Percentiles rank a stretch among this genome's conserved stretches.
phyloP scores from a whole-genome alignment of 2,888 invertebrate species.

The Reticulitermes lucifugus region DNA sequence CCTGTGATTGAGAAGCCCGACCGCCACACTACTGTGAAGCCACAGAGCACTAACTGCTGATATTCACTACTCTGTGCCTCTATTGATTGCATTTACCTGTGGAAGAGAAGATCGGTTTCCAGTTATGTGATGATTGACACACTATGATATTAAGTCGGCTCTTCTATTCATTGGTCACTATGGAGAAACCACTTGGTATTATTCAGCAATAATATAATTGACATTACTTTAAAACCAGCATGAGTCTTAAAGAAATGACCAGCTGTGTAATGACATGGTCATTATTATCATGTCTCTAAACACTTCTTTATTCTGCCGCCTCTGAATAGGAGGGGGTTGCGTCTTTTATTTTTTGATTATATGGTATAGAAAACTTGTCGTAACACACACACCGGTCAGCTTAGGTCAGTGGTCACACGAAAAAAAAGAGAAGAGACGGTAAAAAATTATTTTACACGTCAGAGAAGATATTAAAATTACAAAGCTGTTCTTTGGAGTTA shows the following conservation, averaged over 20 bases:
- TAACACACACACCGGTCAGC: conserved; percentile 14
- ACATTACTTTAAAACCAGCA: conserved; percentile 5
- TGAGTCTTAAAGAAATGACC: conserved; percentile 16
- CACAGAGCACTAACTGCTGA: neutral
- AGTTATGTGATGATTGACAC: conserved; percentile 9
- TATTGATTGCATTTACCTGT: conserved; percentile 15
- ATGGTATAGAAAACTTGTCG: conserved; percentile 18
- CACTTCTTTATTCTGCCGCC: conserved; percentile 8
- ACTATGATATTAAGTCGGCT: neutral
- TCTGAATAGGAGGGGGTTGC: neutral
- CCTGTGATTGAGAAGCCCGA: neutral
- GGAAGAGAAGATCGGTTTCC: neutral
- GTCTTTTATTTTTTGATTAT: neutral
- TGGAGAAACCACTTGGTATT: conserved; percentile 4
- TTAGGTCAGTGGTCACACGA: neutral
- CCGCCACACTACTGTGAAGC: neutral
- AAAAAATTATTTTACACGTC: conserved; percentile 3
- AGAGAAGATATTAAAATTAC: neutral
- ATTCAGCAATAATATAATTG: conserved; percentile 22
- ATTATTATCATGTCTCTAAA: neutral
- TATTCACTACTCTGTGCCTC: neutral
- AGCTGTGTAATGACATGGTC: conserved; percentile 7
- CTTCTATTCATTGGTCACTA: conserved; percentile 8
- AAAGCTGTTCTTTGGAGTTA: neutral
- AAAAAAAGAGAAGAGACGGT: neutral